These are phyloP conservation scores for Enteromius radiatus DNA, from an alignment of 2,797 vertebrate species.

Conservation along the genomic window DNA sequence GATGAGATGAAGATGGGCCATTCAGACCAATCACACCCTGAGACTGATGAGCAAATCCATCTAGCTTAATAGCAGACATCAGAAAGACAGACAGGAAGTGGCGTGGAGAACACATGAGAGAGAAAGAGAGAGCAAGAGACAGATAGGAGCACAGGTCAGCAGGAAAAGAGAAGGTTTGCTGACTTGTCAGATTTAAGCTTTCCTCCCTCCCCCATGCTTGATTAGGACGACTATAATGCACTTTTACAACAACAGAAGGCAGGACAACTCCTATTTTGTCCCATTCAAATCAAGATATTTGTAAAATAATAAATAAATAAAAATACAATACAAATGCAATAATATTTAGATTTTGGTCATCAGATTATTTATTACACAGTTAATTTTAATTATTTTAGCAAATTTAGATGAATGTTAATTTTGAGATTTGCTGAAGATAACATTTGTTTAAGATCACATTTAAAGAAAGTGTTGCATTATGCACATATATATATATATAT, in stretches of 20 bases:
- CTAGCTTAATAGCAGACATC: constrained; percentile 37
- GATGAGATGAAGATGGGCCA: constrained; percentile 43
- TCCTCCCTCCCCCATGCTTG: constrained; percentile 39
- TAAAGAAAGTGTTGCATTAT: background rate
- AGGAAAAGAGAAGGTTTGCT: constrained; percentile 59
- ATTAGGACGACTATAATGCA: constrained; percentile 44
- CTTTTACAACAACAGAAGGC: constrained; percentile 21
- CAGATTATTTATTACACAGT: background rate
- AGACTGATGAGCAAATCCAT: constrained; percentile 44
- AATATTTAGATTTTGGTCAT: background rate
- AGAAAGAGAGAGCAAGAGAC: constrained; percentile 5
- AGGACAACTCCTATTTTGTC: background rate
- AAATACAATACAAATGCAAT: background rate
- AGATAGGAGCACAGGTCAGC: constrained; percentile 62
- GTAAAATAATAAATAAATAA: background rate
- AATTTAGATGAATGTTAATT: background rate
- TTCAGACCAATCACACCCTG: constrained; percentile 36
- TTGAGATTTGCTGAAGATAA: background rate
- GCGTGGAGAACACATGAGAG: constrained; percentile 18
- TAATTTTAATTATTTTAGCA: background rate
- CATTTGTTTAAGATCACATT: background rate
- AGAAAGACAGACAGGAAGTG: constrained; percentile 39
- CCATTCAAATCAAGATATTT: background rate
- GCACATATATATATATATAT: too few species aligned
- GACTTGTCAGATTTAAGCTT: constrained; percentile 53